These are phyloP conservation scores for Gambusia holbrooki DNA, from an alignment of 2,113 vertebrate species.

Conservation along the genomic window DNA sequence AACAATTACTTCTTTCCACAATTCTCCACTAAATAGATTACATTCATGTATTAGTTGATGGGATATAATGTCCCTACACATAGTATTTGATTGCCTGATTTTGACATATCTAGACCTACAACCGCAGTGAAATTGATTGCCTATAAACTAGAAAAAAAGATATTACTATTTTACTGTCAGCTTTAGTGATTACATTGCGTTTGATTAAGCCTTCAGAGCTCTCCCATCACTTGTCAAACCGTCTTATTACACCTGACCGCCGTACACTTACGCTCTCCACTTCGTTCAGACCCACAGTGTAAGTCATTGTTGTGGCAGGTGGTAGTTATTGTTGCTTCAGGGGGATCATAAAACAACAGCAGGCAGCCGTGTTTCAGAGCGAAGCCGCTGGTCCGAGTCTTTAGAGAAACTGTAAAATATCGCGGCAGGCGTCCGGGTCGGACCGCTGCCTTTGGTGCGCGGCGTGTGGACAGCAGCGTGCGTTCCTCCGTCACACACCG, in stretches of 20 bases:
- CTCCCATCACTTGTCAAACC: not conserved
- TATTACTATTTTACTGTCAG: not conserved
- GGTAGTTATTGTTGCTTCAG: conserved; percentile 26
- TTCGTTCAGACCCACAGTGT: conserved; percentile 1
- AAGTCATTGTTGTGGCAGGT: conserved; percentile 14
- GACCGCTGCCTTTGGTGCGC: not conserved
- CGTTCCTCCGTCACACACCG: conserved; percentile 27
- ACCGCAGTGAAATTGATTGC: too few species aligned
- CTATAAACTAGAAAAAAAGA: too few species aligned
- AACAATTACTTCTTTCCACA: too few species aligned
- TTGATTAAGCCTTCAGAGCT: not conserved
- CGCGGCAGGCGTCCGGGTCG: conserved; percentile 17
- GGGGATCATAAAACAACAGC: conserved; percentile 23
- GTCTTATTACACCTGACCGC: not conserved
- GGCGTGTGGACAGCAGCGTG: conserved; percentile 19
- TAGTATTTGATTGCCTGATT: too few species aligned
- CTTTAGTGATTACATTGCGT: conserved; percentile 4
- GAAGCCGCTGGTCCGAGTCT: not conserved
- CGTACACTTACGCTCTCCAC: conserved; percentile 6
- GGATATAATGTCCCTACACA: too few species aligned
- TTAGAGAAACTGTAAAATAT: conserved; percentile 32
- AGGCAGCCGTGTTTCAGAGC: conserved; percentile 11
- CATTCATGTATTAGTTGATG: too few species aligned
- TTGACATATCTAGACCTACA: too few species aligned
- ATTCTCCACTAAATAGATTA: too few species aligned